Conservation (phyloP, 2,113 vertebrate genomes). For the Turdus rufiventris region DNA sequence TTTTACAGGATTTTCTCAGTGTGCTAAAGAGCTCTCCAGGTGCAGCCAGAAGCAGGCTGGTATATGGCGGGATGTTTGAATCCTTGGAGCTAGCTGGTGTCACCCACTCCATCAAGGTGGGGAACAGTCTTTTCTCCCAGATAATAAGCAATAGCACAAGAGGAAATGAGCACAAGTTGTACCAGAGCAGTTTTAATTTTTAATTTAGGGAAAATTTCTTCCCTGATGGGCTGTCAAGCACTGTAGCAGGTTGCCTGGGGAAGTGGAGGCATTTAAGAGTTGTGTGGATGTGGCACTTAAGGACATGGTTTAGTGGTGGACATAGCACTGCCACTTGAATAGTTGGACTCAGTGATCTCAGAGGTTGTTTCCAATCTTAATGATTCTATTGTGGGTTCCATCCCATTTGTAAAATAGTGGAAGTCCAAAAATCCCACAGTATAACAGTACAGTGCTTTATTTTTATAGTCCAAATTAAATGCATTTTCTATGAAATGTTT, state of each 20-base stretch:
- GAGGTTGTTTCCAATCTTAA: not conserved
- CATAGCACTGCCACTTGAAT: not conserved
- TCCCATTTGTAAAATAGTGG: not conserved
- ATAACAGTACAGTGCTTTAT: not conserved
- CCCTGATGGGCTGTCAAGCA: not conserved
- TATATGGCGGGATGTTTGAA: not conserved
- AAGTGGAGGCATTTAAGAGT: not conserved
- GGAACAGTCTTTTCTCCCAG: not conserved
- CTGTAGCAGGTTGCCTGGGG: not conserved
- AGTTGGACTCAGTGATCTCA: not conserved
- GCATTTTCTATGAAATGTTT: not conserved
- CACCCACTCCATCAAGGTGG: not conserved
- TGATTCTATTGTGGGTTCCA: not conserved
- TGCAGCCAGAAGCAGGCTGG: not conserved
- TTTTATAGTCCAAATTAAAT: not conserved
- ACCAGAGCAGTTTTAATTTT: not conserved
- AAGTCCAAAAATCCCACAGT: not conserved
- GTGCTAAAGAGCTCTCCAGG: not conserved
- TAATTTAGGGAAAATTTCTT: not conserved
- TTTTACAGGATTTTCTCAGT: not conserved
- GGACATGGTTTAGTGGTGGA: not conserved
- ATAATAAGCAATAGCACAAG: not conserved
- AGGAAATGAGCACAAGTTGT: not conserved
- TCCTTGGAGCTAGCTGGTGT: not conserved
- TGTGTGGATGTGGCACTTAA: not conserved